Evolutionary conservation across 2,797 vertebrate species (phyloP), one percentile per base, ranked within the genome.

Genomic region (Tokudaia muenninki): DNA sequence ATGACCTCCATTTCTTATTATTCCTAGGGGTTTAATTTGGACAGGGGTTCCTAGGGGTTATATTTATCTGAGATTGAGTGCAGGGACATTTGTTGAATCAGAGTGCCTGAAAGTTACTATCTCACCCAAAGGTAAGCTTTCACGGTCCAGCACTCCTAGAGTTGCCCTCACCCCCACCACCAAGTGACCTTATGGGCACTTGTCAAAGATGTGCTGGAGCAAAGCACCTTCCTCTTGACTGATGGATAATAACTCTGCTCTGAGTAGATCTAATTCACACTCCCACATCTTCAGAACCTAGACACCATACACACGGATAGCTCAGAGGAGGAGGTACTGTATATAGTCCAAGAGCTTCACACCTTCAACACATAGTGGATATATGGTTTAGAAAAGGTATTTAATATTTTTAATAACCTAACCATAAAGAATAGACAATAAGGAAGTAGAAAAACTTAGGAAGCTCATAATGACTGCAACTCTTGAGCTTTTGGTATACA

Each of bases 11-110:
- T 93, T 86, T 77, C 59, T 87, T 57, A 37, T 26, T 84, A 24
- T 94, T 88, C 57, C 55, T 31, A 2, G 57, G 26, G 24, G 2
- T 87, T 89, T 97, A 37, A 86, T 89, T 91, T 96, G 75, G 80
- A 80, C 61, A 90, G 12, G 52, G 52, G 52, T 52, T 52, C 52
- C 12, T 52, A 52, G 52, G 50, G 52, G 50, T 78, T 12, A 50
- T 95, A 29, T 90, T 55, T 94, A 50, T 47, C 47, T 91, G 80
- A 74, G 34, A 52, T 61, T n/a, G 37, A 87, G 81, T n/a, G 31
- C 52, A 41, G 65, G 21, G n/a, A 59, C 75, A 75, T 95, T 63
- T 72, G 47, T 91, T 77, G 91, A 2, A 17, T 47, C 1, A 0
- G 72, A 87, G 41, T 88, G 67, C 24, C 87, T 57, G 24, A 70